phyloP scores from a whole-genome alignment of 2,797 vertebrate species.

The Urocyon cinereoargenteus region DNA sequence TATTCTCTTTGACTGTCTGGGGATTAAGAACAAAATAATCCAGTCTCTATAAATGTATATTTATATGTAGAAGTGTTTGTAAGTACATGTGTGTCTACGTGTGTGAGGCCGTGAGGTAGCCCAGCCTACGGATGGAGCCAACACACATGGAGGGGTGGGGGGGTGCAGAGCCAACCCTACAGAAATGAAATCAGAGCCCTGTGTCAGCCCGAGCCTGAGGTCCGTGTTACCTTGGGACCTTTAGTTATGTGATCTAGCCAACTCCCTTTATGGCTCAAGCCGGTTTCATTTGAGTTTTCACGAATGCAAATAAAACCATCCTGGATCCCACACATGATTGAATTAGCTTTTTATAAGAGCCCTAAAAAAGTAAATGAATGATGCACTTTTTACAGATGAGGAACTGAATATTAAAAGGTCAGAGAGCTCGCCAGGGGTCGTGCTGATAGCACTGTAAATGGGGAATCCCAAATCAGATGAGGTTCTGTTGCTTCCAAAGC shows the following conservation, averaged over 20 bases:
- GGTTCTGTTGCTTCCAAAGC: background rate
- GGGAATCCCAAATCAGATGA: no score
- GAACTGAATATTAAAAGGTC: background rate
- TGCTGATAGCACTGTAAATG: background rate
- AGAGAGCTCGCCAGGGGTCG: background rate
- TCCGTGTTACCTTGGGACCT: accelerated
- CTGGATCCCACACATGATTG: background rate
- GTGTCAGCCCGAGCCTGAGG: background rate
- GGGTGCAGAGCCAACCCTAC: accelerated
- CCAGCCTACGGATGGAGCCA: background rate
- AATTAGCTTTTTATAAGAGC: background rate
- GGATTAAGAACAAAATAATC: background rate
- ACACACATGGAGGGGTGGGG: accelerated
- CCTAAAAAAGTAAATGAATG: background rate
- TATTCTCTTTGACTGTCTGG: background rate
- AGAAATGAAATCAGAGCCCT: background rate
- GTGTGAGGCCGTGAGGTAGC: background rate
- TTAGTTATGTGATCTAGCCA: background rate
- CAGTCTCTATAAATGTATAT: background rate
- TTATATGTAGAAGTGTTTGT: background rate
- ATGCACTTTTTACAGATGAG: background rate
- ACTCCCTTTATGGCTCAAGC: background rate
- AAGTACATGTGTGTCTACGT: accelerated
- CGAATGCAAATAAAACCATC: background rate
- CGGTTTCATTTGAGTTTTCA: background rate